A percentile compares a stretch with the other conserved stretches of the same genome.
phyloP scores from a whole-genome alignment of 2,888 invertebrate species.

The Achlya flavicornis region DNA sequence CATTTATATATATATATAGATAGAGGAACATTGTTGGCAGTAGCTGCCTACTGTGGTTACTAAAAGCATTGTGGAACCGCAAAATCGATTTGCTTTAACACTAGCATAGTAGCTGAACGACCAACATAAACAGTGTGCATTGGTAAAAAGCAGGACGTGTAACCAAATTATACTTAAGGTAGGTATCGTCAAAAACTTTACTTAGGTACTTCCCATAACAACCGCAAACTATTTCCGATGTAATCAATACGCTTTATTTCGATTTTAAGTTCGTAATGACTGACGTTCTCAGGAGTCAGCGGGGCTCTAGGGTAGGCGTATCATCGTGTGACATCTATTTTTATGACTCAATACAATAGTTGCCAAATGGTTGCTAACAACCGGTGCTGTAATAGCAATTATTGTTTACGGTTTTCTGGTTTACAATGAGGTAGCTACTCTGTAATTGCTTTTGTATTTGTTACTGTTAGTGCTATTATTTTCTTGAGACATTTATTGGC shows the following conservation, averaged over 20 bases:
- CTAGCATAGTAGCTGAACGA: constrained; percentile 33
- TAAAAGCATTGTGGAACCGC: constrained; percentile 28
- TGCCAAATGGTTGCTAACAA: constrained; percentile 25
- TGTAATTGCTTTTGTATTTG: constrained; percentile 48
- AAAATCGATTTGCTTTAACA: constrained; percentile 22
- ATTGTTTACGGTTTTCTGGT: constrained; percentile 55
- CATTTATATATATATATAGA: constrained; percentile 2
- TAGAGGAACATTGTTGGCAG: not conserved
- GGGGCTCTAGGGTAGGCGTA: constrained; percentile 66
- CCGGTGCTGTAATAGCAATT: constrained; percentile 46
- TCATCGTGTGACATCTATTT: constrained; percentile 79
- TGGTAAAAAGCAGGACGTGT: constrained; percentile 43
- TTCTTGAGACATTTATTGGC: not conserved
- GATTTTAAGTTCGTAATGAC: constrained; percentile 68
- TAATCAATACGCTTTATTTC: constrained; percentile 60
- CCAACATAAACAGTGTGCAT: not conserved
- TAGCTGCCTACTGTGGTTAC: constrained; percentile 9
- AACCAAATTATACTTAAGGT: constrained; percentile 30
- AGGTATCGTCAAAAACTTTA: constrained; percentile 39
- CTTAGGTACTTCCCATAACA: constrained; percentile 62
- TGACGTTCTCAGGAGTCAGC: constrained; percentile 74
- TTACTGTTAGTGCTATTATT: constrained; percentile 12
- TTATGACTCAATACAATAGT: constrained; percentile 57
- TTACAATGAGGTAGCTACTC: constrained; percentile 40
- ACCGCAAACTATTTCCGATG: constrained; percentile 61